Base-by-base conservation (phyloP, 2,113 vertebrate genomes). In the Amazona vittata region DNA sequence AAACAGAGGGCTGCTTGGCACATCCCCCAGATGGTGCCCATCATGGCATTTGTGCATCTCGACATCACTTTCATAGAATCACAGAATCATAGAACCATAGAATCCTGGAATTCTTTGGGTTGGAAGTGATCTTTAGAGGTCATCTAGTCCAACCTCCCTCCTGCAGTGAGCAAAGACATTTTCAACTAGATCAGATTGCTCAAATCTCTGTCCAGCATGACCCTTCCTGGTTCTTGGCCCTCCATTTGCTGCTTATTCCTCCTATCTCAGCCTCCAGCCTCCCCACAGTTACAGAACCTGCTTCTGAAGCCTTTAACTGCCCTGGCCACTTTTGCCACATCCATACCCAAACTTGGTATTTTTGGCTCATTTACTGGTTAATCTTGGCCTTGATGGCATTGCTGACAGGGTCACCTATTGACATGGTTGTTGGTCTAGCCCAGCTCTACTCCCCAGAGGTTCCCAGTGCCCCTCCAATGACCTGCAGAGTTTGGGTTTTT, bases 301-400 rank as follows among this genome's bases (percentile, higher is more conserved):
- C 19, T 63, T 35, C 39, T 68, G 41, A 84, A 81, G 15, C 19
- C 31, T 2, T 2, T 67, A 76, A 0, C 2, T 24, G 1, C 0
- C 6, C 12, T 52, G 21, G 21, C 15, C 6, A 5, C 20, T 55
- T 87, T 47, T 89, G 28, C 25, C 64, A 35, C 15, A 71, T 9
- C 6, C 62, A 33, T 47, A 79, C 9, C 22, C 22, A 70, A 65
- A 74, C 3, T 6, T 25, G 15, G 6, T 5, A 22, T 33, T 87
- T 89, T 67, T 82, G 5, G 59, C 19, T 37, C 15, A 39, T 88
- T 65, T 52, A 10, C 15, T 28, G 9, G 6, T 7, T 71, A 12
- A 26, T 53, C 20, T 50, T 64, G n/a, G 26, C 39, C 50, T 83
- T 22, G 14, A 39, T 22, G 15, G 4, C 12, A 16, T 16, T 71